Base-by-base conservation (phyloP, 2,888 invertebrate genomes). In the Barypeithes pellucidus region DNA sequence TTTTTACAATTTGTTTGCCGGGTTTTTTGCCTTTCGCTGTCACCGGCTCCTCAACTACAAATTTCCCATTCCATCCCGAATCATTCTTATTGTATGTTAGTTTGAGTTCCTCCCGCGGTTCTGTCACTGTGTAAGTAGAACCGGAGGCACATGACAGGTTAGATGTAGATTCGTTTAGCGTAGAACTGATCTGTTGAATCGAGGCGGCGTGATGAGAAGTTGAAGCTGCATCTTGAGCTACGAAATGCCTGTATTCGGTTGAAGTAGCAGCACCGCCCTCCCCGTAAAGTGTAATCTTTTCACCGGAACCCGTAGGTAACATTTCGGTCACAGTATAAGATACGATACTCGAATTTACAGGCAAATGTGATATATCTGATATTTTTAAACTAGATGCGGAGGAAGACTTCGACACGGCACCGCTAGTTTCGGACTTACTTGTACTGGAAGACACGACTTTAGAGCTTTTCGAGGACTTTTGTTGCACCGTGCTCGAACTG, bases 1-100 rank as follows among this genome's bases (percentile, higher is more conserved):
- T 72, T 45, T 73, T 77, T 11, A 65, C 50, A 2, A 73, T 70
- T 70, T 74, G 73, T 39, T 75, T 76, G 52, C 69, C 76, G 0
- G 74, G 29, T 75, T 77, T 79, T 69, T 78, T 77, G 47, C 73
- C 73, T 70, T 76, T 79, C 39, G 73, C 67, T 9, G 73, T 68
- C 0, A 84, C 81, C 0, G 86, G 82, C 75, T 84, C 83, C 77
- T 88, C 88, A 50, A 82, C 76, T 0, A 86, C 79, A 75, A 88
- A 88, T 75, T 86, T 86, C n/a, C 88, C 88, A 72, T 88, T 87
- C 88, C 88, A 88, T 5, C 84, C 80, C 5, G 87, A 87, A 77
- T 88, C 87, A 52, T 85, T 87, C 75, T 83, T 82, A 73, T 85
- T 84, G 70, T 83, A 82, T 8, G 82, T 82, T 22, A 84, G 67